Evolutionary conservation across 2,888 invertebrate species (phyloP).

Genomic region (Mellilla xanthometata): DNA sequence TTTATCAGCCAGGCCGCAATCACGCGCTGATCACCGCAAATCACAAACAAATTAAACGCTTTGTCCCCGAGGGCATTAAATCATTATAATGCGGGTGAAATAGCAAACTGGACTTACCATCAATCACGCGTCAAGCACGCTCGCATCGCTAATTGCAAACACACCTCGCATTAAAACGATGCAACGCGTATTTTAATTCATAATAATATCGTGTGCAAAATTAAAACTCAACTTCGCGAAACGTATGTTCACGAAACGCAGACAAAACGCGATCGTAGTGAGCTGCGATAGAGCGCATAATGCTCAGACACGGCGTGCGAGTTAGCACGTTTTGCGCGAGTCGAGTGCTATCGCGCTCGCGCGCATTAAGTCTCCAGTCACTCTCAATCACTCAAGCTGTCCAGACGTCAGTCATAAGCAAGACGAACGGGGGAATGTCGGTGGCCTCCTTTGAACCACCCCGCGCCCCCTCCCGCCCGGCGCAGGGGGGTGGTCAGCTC

Average conservation of each 20-base stretch:
- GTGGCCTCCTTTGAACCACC: constrained; percentile 61
- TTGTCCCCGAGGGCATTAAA: constrained; percentile 25
- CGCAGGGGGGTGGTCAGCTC: constrained; percentile 74
- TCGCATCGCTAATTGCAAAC: constrained; percentile 63
- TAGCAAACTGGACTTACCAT: constrained; percentile 40
- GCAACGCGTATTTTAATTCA: constrained; percentile 72
- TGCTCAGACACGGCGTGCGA: constrained; percentile 39
- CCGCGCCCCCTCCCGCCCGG: constrained; percentile 49
- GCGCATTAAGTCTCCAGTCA: constrained; percentile 81
- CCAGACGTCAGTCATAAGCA: constrained; percentile 81
- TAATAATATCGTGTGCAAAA: constrained; percentile 64
- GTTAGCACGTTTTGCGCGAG: constrained; percentile 43
- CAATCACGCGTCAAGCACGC: constrained; percentile 52
- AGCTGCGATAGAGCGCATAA: constrained; percentile 45
- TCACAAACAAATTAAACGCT: constrained; percentile 25
- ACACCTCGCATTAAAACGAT: constrained; percentile 68
- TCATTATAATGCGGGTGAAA: constrained; percentile 44
- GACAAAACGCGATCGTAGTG: constrained; percentile 37
- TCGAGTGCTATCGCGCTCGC: constrained; percentile 57
- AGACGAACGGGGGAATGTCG: constrained; percentile 77
- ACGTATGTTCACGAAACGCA: constrained; percentile 23
- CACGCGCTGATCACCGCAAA: constrained; percentile 24
- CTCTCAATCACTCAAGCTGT: constrained; percentile 82
- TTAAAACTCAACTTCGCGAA: constrained; percentile 23
- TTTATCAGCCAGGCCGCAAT: constrained; percentile 16